These are phyloP conservation scores for Caenorhabditis virilis DNA, from an alignment of 2,888 invertebrate genomes.

Conservation along the genomic window DNA sequence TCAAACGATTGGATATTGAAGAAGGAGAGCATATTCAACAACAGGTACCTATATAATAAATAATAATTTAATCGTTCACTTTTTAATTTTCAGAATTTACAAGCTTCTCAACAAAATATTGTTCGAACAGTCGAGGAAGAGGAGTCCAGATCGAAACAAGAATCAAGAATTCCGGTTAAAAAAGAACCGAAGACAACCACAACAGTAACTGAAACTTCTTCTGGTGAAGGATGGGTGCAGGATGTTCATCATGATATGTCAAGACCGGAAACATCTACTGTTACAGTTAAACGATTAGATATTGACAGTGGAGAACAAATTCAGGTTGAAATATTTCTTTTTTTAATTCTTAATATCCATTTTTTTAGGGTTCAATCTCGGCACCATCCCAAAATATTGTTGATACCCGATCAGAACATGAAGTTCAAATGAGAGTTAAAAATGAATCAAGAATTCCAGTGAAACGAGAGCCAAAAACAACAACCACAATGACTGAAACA, in stretches of 20 bases:
- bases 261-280: conserved; percentile 23
- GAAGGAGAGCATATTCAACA: not conserved
- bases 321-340: too few relatives aligned
- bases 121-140: not conserved
- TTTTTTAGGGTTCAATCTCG: too few relatives aligned
- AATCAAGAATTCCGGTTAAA: conserved; percentile 32
- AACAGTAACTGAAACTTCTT: conserved; percentile 32
- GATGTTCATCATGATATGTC: conserved; percentile 29
- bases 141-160: conserved; percentile 1
- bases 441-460: conserved; percentile 28
- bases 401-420: not conserved
- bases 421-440: not conserved
- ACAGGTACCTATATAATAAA: too few relatives aligned
- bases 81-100: too few relatives aligned
- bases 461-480: conserved; percentile 22
- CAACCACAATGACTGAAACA: conserved; percentile 33
- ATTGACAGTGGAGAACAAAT: conserved; percentile 18
- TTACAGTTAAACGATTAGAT: conserved; percentile 30
- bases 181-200: conserved; percentile 25
- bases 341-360: too few relatives aligned
- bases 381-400: not conserved
- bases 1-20: conserved; percentile 8
- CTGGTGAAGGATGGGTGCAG: conserved; percentile 40
- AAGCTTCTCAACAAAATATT: too few relatives aligned
- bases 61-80: too few relatives aligned